These are phyloP conservation scores for Ochotona princeps DNA, from an alignment of 2,113 vertebrate genomes.

Conservation along the genomic window DNA sequence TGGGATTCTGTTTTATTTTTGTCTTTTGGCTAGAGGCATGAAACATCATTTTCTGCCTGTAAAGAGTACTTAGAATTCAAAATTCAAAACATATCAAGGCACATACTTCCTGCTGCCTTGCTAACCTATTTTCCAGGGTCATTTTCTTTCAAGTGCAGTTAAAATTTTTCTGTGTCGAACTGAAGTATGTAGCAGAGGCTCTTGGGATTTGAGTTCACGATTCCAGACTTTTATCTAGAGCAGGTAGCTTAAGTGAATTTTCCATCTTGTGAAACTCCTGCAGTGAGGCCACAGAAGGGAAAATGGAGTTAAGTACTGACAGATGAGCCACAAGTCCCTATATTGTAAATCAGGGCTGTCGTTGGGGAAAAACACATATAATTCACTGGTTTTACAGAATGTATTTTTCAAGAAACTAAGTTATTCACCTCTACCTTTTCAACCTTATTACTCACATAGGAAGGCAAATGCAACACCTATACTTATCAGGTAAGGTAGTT, in stretches of 20 bases:
- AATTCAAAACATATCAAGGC: slow-evolving; percentile 73
- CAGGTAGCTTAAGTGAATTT: slow-evolving; percentile 72
- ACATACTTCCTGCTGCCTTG: slow-evolving; percentile 72
- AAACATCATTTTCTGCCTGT: slow-evolving; percentile 68
- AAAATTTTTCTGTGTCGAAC: slow-evolving; percentile 72
- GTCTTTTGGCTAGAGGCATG: slow-evolving; percentile 70
- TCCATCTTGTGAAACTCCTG: slow-evolving; percentile 78
- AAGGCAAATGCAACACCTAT: background rate
- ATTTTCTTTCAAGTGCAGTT: slow-evolving; percentile 79
- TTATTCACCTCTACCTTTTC: slow-evolving; percentile 55
- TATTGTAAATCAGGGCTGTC: slow-evolving; percentile 54
- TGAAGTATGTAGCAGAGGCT: slow-evolving; percentile 75
- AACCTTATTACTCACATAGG: slow-evolving; percentile 44
- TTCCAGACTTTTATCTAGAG: slow-evolving; percentile 76
- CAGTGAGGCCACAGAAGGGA: slow-evolving; percentile 63
- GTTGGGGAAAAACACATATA: slow-evolving; percentile 60
- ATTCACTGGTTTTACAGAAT: slow-evolving; percentile 71
- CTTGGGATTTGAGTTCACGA: slow-evolving; percentile 67
- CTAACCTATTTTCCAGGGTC: slow-evolving; percentile 74
- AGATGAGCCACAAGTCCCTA: slow-evolving; percentile 52
- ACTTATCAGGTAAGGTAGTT: slow-evolving; percentile 24
- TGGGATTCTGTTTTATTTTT: slow-evolving; percentile 72
- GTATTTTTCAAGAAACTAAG: slow-evolving; percentile 51
- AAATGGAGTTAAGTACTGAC: slow-evolving; percentile 73
- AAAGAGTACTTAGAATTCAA: slow-evolving; percentile 75